These are phyloP conservation scores for Autographa gamma DNA, from an alignment of 2,888 invertebrate species.

Conservation along the genomic window DNA sequence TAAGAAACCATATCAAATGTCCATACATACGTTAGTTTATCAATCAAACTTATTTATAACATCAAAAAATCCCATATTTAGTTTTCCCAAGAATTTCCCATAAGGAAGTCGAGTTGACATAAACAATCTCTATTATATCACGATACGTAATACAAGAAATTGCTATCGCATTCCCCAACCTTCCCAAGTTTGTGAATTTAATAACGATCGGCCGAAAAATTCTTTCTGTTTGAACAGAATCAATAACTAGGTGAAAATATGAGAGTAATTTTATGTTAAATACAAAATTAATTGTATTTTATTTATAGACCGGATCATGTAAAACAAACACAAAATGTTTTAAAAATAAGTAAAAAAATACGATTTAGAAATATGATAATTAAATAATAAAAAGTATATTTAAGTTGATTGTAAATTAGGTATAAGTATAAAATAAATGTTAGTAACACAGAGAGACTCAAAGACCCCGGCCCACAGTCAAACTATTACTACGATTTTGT, in stretches of 20 bases:
- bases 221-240: slow-evolving; percentile 38
- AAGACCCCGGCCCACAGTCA: no score
- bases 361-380: no score
- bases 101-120: background rate
- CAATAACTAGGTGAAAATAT: slow-evolving; percentile 37
- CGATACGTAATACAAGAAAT: slow-evolving; percentile 11
- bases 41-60: background rate
- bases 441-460: no score
- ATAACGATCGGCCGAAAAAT: slow-evolving; percentile 24
- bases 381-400: no score
- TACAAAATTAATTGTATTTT: background rate
- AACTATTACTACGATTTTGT: no score
- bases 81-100: background rate
- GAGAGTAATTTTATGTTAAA: background rate
- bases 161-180: slow-evolving; percentile 9
- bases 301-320: no score
- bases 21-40: background rate
- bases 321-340: no score
- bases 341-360: no score
- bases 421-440: no score
- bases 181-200: slow-evolving; percentile 44
- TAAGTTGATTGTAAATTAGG: no score
- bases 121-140: slow-evolving; percentile 6
- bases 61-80: background rate
- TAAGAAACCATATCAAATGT: no score